A percentile compares a stretch with the other conserved stretches of the same genome.
Evolutionary conservation across 2,113 vertebrate genomes (phyloP).

Genomic region (Trochalopteron elliotii): DNA sequence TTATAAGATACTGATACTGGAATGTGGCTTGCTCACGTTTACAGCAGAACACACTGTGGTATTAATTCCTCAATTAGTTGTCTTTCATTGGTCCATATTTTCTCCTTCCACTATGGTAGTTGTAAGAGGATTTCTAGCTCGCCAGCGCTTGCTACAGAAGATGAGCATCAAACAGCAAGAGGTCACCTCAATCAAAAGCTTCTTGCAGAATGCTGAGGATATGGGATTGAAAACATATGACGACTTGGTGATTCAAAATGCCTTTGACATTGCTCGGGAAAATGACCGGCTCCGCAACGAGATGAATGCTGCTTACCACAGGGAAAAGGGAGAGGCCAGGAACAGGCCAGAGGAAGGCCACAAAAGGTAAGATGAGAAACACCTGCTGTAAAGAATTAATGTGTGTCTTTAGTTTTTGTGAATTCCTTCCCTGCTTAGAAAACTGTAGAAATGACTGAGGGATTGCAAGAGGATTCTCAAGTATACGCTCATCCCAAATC

Average conservation of each 20-base stretch:
- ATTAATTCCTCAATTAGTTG: not conserved
- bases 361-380: constrained; percentile 74
- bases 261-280: constrained; percentile 89
- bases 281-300: constrained; percentile 85
- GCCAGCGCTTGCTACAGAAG: constrained; percentile 75
- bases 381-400: not conserved
- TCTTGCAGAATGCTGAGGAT: constrained; percentile 89
- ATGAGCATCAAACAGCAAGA: constrained; percentile 79
- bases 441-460: not conserved
- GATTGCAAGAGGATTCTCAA: not conserved
- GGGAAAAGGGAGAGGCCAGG: constrained; percentile 79
- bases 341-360: constrained; percentile 79
- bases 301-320: constrained; percentile 70
- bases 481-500: not conserved
- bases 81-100: not conserved
- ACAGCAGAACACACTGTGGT: not conserved
- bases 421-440: not conserved
- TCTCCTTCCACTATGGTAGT: constrained; percentile 72
- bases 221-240: constrained; percentile 87
- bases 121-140: constrained; percentile 88
- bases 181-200: constrained; percentile 77
- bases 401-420: not conserved
- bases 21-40: not conserved
- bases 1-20: not conserved
- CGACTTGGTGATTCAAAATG: constrained; percentile 91